Base-by-base conservation (phyloP, 2,888 invertebrate species). In the Cephus nigrinus region DNA sequence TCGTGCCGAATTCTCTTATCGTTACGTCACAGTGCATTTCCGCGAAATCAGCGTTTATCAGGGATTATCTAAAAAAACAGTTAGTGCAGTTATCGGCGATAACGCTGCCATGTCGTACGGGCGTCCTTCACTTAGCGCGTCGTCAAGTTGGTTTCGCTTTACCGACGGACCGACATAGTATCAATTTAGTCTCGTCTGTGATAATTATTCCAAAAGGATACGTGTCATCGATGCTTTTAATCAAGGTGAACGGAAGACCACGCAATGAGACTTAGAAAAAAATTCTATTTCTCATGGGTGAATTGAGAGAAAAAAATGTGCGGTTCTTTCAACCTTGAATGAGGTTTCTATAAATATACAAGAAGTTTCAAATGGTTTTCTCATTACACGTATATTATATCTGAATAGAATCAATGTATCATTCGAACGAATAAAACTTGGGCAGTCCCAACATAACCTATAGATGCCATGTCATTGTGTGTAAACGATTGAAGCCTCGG, bases 1-100 rank as follows among this genome's bases (percentile, higher is more conserved):
- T 23, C 55, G 5, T 9, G 23, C 55, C 55, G 55, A 55, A 55
- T 55, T 55, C 55, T 55, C 55, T 55, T 55, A 55, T 31, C 71
- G 32, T 71, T 4, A 71, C 71, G 71, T 71, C 71, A 71, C 71
- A 33, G 71, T 71, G 71, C 71, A 55, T 55, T 55, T 55, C 9
- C 23, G 55, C 0, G 55, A 23, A 55, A 55, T 23, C 55, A 55
- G 23, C 55, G 23, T 9, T 55, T 55, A 55, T 55, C 55, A 55
- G 55, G 23, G 55, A 31, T 75, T 9, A 68, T 77, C 74, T 12
- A 12, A 68, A 81, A 79, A 83, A 83, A 83, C 85, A 23, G 2
- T 23, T 55, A 55, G 78, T 78, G 80, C 80, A 81, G 81, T 79
- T 84, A 85, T 86, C 86, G 77, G 74, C 76, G 85, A 84, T 87